These are phyloP conservation scores for Phylloscopus collybita DNA, from an alignment of 2,797 vertebrate genomes.

Conservation along the genomic window DNA sequence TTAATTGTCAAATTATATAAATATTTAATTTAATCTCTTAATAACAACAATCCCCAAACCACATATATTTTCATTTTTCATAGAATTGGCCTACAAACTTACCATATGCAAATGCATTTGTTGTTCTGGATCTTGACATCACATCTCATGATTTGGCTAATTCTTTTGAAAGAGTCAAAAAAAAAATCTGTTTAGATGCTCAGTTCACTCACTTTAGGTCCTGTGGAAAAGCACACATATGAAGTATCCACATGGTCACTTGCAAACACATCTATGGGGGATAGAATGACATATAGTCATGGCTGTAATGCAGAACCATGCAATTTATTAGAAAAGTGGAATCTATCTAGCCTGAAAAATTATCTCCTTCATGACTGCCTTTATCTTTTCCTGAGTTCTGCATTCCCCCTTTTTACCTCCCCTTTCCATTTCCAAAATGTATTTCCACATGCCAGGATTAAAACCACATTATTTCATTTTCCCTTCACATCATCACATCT, in stretches of 20 bases:
- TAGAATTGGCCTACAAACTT: background rate
- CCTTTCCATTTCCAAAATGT: background rate
- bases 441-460: background rate
- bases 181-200: background rate
- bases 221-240: background rate
- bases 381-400: background rate
- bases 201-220: background rate
- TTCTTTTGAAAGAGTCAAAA: background rate
- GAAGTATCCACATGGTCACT: background rate
- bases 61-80: background rate
- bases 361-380: background rate
- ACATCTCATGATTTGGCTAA: background rate
- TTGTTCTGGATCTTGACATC: background rate
- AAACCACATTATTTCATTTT: background rate
- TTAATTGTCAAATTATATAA: background rate
- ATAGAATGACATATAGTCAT: background rate
- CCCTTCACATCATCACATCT: background rate
- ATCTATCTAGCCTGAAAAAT: background rate
- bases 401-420: background rate
- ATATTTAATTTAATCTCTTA: background rate
- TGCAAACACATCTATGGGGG: fast-evolving
- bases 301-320: background rate
- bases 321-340: background rate
- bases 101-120: background rate
- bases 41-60: background rate